Percentiles rank a stretch among this genome's conserved stretches.
phyloP scores from a whole-genome alignment of 1,140 invertebrate genomes.

The Aphelinus atriplicis region DNA sequence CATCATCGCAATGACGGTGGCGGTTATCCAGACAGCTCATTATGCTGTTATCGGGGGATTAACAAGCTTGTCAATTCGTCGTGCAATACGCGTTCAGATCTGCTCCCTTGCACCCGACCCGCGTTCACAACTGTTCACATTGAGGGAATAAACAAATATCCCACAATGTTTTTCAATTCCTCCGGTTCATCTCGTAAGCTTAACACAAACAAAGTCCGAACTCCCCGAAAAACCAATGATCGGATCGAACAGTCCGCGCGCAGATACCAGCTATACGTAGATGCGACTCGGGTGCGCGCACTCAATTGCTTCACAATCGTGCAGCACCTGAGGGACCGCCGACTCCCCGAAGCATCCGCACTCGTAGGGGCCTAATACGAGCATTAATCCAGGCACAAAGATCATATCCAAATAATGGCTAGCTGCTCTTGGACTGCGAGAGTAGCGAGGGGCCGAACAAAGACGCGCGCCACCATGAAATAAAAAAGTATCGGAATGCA shows the following conservation, averaged over 20 bases:
- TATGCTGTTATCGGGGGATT: conserved; percentile 15
- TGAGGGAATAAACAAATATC: not conserved
- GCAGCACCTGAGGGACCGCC: too few relatives aligned
- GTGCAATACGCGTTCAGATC: conserved; percentile 8
- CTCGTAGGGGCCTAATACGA: conserved; percentile 1
- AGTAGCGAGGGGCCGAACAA: conserved; percentile 10
- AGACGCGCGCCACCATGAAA: conserved; percentile 11
- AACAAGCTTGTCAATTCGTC: conserved; percentile 21
- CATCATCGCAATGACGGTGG: conserved; percentile 11
- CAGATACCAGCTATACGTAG: too few relatives aligned
- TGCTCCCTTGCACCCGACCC: not conserved
- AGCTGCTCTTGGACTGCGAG: not conserved
- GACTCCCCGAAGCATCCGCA: not conserved
- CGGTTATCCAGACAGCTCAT: conserved; percentile 2
- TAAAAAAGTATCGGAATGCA: conserved; percentile 26
- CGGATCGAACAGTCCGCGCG: too few relatives aligned
- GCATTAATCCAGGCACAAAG: conserved; percentile 27
- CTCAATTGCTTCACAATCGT: too few relatives aligned
- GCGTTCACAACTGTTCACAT: not conserved
- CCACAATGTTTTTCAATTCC: too few relatives aligned
- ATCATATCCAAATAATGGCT: conserved; percentile 11
- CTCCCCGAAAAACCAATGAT: too few relatives aligned
- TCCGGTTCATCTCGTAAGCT: too few relatives aligned
- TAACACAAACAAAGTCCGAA: too few relatives aligned
- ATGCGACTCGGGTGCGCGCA: too few relatives aligned